Evolutionary conservation across 2,113 vertebrate species (phyloP).

Genomic region (Athene cunicularia): DNA sequence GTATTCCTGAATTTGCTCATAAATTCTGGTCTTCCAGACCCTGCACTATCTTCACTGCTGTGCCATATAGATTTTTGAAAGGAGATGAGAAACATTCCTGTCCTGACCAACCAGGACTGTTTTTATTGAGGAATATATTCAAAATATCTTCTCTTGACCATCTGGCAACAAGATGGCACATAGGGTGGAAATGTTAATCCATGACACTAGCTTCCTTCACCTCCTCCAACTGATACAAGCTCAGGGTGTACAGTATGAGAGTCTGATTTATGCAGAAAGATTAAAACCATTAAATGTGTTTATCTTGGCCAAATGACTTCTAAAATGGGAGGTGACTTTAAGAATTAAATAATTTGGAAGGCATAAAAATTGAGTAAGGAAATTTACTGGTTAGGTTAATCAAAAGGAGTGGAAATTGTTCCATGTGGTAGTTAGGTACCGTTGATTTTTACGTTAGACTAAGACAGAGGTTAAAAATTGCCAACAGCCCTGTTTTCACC

Average conservation of each 20-base stretch:
- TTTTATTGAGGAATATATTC: not conserved
- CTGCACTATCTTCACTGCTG: not conserved
- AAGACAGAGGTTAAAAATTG: not conserved
- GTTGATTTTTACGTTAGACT: not conserved
- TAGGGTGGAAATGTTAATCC: not conserved
- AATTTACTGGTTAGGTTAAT: not conserved
- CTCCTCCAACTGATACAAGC: not conserved
- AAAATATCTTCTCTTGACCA: not conserved
- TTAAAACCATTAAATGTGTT: not conserved
- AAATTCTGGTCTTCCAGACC: not conserved
- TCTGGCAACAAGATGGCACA: conserved; percentile 9
- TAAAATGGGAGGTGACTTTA: not conserved
- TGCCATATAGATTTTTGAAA: not conserved
- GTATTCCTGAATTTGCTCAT: not conserved
- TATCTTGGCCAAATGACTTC: not conserved
- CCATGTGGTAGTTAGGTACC: not conserved
- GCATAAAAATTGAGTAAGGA: not conserved
- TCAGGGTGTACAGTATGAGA: not conserved
- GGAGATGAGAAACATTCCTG: not conserved
- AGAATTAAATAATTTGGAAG: not conserved
- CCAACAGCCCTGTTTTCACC: not conserved
- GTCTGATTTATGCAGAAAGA: not conserved
- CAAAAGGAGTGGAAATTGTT: not conserved
- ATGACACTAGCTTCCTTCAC: not conserved
- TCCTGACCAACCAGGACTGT: not conserved